phyloP scores from a whole-genome alignment of 2,888 invertebrate species.

The Pherbina coryleti region DNA sequence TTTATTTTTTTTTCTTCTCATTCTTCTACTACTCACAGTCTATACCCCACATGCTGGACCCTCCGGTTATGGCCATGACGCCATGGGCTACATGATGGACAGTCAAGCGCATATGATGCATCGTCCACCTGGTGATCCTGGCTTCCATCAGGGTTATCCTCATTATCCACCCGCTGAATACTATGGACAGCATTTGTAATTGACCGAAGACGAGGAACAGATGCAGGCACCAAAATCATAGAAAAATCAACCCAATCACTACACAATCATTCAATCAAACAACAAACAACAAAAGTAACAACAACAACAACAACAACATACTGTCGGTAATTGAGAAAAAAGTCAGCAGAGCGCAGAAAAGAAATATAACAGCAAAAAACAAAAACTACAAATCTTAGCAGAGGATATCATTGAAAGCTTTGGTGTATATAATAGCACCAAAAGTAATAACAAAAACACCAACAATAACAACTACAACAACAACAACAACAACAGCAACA shows the following conservation, averaged over 20 bases:
- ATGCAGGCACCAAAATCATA: constrained; percentile 27
- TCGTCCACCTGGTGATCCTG: constrained; percentile 92
- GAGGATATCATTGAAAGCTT: constrained; percentile 17
- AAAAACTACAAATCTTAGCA: not conserved
- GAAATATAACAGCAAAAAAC: not conserved
- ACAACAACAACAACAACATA: not conserved
- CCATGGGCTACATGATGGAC: constrained; percentile 98
- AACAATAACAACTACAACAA: constrained; percentile 31
- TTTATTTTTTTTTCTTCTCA: constrained; percentile 31
- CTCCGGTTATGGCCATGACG: constrained; percentile 96
- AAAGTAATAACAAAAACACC: constrained; percentile 30
- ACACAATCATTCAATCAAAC: constrained; percentile 15
- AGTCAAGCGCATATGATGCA: constrained; percentile 96
- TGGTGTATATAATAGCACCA: constrained; percentile 35
- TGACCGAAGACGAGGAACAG: constrained; percentile 50
- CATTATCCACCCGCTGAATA: constrained; percentile 92
- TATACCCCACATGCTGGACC: constrained; percentile 95
- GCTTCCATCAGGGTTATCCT: constrained; percentile 93
- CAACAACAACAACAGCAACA: constrained; percentile 33
- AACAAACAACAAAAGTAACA: not conserved
- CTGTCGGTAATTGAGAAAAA: not conserved
- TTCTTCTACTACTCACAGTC: constrained; percentile 71
- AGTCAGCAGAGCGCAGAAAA: not conserved
- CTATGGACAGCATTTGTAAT: constrained; percentile 94
- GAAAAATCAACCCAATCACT: not conserved